Conservation (phyloP, 2,113 vertebrate species). For the Thryonomys swinderianus region DNA sequence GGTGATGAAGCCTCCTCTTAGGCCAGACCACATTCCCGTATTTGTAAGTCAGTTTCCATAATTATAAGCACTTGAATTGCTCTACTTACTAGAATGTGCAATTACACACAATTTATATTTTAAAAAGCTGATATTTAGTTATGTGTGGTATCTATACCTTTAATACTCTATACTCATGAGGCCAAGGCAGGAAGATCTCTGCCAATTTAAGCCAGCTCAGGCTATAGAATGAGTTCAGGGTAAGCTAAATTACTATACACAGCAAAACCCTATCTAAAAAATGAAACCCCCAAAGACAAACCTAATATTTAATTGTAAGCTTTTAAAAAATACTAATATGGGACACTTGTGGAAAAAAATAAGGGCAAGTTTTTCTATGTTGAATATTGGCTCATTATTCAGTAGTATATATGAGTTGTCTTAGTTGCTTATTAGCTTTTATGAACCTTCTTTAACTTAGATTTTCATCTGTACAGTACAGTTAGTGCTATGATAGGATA, state of each 20-base stretch:
- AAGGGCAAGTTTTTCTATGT: neutral
- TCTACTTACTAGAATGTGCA: neutral
- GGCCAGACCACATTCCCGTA: neutral
- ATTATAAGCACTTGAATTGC: neutral
- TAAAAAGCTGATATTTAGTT: neutral
- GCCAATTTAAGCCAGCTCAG: neutral
- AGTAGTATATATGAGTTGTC: neutral
- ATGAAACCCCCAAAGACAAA: neutral
- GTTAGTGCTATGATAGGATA: neutral
- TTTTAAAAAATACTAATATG: neutral
- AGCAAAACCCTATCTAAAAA: neutral
- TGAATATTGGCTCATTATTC: neutral
- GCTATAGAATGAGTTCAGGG: too few relatives aligned
- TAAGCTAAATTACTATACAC: neutral
- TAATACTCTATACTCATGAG: neutral
- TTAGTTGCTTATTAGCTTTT: neutral
- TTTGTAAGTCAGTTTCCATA: neutral
- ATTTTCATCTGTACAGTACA: neutral
- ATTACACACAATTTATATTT: neutral
- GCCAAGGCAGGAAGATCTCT: neutral
- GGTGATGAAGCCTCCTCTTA: neutral
- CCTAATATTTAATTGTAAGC: neutral
- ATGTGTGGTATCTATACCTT: neutral
- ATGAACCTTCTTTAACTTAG: neutral
- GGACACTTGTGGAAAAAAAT: neutral